Evolutionary conservation across 1,140 invertebrate species (phyloP).

Genomic region (Cheumatopsyche charites): DNA sequence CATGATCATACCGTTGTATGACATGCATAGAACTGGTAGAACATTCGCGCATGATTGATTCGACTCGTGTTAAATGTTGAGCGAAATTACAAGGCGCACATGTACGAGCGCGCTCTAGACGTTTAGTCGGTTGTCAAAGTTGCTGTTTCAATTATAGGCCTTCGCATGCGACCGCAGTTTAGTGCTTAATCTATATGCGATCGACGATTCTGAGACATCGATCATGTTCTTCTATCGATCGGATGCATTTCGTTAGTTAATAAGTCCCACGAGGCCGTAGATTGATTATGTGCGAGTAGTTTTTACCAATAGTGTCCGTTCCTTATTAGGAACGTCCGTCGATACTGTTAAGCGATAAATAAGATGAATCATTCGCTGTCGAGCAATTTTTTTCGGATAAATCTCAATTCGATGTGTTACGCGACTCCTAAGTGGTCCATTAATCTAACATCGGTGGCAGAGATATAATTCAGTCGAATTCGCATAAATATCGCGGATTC

Average conservation of each 20-base stretch:
- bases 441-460: slow-evolving; percentile 9
- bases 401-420: slow-evolving; percentile 10
- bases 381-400: slow-evolving; percentile 13
- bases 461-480: slow-evolving; percentile 6
- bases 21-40: neutral
- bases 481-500: slow-evolving; percentile 27
- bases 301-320: too few species aligned
- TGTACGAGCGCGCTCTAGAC: neutral
- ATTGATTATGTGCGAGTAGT: neutral
- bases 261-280: neutral
- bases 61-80: slow-evolving; percentile 6
- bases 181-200: neutral
- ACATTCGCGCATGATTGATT: slow-evolving; percentile 1
- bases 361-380: slow-evolving; percentile 26
- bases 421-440: slow-evolving; percentile 5
- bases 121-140: slow-evolving; percentile 1
- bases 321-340: neutral
- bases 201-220: neutral
- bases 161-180: too few species aligned
- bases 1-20: slow-evolving; percentile 16
- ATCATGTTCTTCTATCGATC: neutral
- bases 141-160: slow-evolving; percentile 9
- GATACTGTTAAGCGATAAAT: neutral
- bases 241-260: neutral
- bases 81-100: slow-evolving; percentile 1